Conservation (phyloP, 2,888 invertebrate genomes). For the Eledona agricola region DNA sequence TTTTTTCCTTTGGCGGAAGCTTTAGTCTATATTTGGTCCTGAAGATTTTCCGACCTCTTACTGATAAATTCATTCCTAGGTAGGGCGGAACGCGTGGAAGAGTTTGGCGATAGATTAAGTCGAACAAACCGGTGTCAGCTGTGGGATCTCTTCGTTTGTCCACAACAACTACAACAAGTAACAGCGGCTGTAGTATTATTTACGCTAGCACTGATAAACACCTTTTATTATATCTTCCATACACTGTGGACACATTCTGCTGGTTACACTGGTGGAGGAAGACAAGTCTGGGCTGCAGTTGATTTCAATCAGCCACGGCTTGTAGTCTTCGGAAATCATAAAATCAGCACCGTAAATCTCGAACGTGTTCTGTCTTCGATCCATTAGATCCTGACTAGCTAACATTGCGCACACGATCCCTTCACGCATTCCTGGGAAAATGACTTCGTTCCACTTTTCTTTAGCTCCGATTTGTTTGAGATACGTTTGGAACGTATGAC, state of each 20-base stretch:
- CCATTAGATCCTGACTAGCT: conserved; percentile 87
- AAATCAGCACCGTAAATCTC: conserved; percentile 96
- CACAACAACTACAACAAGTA: conserved; percentile 80
- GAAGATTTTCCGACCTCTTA: conserved; percentile 72
- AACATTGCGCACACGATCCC: conserved; percentile 79
- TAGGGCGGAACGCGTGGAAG: conserved; percentile 83
- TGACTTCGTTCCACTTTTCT: conserved; percentile 82
- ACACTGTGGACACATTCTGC: conserved; percentile 84
- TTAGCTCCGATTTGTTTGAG: conserved; percentile 76
- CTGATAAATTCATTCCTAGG: conserved; percentile 75
- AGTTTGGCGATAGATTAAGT: conserved; percentile 79
- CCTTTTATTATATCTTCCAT: conserved; percentile 93
- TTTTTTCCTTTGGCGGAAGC: conserved; percentile 43
- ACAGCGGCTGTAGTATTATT: too few species aligned
- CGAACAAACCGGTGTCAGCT: conserved; percentile 83
- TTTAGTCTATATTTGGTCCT: conserved; percentile 58
- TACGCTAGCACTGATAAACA: too few species aligned
- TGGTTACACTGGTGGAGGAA: conserved; percentile 89
- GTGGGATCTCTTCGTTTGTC: conserved; percentile 76
- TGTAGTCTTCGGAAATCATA: conserved; percentile 87
- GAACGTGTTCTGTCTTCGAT: conserved; percentile 83
- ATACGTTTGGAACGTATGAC: conserved; percentile 76
- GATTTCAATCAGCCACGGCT: conserved; percentile 94
- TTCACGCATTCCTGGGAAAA: conserved; percentile 76
- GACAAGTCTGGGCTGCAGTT: conserved; percentile 94